Conservation (phyloP, 2,888 invertebrate species). For the Heteromyza rotundicornis region DNA sequence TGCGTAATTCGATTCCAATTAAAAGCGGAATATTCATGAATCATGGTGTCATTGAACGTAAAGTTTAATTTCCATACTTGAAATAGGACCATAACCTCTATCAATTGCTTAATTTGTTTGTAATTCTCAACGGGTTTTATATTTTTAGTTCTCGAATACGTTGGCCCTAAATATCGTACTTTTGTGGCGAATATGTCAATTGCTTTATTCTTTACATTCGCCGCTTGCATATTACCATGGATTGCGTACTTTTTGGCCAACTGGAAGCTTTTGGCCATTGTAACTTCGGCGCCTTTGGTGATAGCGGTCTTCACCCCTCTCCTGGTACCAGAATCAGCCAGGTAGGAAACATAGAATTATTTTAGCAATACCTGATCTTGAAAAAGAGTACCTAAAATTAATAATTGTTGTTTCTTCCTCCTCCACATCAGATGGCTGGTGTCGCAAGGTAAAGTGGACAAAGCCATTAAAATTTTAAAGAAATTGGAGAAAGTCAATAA, state of each 20-base stretch:
- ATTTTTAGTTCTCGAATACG: slow-evolving; percentile 80
- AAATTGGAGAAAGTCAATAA: slow-evolving; percentile 83
- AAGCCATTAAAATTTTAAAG: slow-evolving; percentile 77
- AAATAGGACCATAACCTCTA: too few species aligned
- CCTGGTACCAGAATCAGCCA: slow-evolving; percentile 84
- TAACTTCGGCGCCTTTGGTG: slow-evolving; percentile 78
- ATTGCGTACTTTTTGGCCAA: slow-evolving; percentile 80
- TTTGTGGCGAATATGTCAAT: slow-evolving; percentile 93
- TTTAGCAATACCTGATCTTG: too few species aligned
- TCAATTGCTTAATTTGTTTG: too few species aligned
- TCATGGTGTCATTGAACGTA: too few species aligned
- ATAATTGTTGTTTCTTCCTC: too few species aligned
- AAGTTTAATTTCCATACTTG: too few species aligned
- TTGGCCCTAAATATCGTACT: slow-evolving; percentile 88
- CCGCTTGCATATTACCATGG: slow-evolving; percentile 82
- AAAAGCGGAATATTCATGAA: too few species aligned
- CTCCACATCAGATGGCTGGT: slow-evolving; percentile 74
- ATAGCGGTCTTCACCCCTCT: slow-evolving; percentile 76
- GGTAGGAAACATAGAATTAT: slow-evolving; percentile 63
- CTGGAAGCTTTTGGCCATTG: slow-evolving; percentile 80
- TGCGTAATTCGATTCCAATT: too few species aligned
- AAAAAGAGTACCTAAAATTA: too few species aligned
- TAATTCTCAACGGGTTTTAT: too few species aligned
- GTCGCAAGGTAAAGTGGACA: slow-evolving; percentile 82
- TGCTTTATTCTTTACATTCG: slow-evolving; percentile 84